A percentile compares a stretch with the other conserved stretches of the same genome.
phyloP scores from a whole-genome alignment of 1,140 invertebrate genomes.

The Panagrolaimus sp. region DNA sequence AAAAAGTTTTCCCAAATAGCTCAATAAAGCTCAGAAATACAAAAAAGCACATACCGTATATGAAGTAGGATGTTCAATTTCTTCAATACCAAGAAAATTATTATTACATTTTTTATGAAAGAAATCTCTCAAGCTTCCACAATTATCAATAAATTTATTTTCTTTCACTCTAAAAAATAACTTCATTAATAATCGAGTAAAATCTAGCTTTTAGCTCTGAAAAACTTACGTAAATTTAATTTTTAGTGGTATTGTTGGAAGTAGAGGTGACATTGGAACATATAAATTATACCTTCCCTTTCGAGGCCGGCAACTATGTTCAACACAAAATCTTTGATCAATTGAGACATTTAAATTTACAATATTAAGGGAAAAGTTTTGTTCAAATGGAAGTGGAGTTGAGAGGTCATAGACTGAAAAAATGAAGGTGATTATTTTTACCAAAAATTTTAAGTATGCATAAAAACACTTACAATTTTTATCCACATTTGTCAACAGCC shows the following conservation, averaged over 20 bases:
- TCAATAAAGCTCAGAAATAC: too few relatives aligned
- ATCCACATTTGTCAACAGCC: too few relatives aligned
- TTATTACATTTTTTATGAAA: slow-evolving; percentile 32
- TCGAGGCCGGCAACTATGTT: slow-evolving; percentile 36
- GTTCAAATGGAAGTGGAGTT: background rate
- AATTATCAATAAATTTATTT: slow-evolving; percentile 31
- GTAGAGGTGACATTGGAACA: slow-evolving; percentile 41
- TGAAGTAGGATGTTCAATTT: background rate
- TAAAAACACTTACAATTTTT: too few relatives aligned
- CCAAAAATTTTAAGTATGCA: too few relatives aligned
- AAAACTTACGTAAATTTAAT: slow-evolving; percentile 41
- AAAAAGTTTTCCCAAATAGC: too few relatives aligned
- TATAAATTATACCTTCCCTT: slow-evolving; percentile 49
- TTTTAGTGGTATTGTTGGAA: slow-evolving; percentile 42
- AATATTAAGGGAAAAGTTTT: too few relatives aligned
- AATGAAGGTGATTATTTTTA: background rate
- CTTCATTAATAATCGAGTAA: background rate
- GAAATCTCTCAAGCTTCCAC: slow-evolving; percentile 32
- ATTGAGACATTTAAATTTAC: slow-evolving; percentile 42
- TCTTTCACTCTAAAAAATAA: slow-evolving; percentile 32
- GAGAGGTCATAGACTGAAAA: slow-evolving; percentile 15
- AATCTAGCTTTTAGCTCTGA: background rate
- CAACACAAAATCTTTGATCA: slow-evolving; percentile 47
- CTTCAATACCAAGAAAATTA: slow-evolving; percentile 1
- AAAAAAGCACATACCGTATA: too few relatives aligned